Conservation (phyloP, 2,113 vertebrate species). For the Climacteris rufus region DNA sequence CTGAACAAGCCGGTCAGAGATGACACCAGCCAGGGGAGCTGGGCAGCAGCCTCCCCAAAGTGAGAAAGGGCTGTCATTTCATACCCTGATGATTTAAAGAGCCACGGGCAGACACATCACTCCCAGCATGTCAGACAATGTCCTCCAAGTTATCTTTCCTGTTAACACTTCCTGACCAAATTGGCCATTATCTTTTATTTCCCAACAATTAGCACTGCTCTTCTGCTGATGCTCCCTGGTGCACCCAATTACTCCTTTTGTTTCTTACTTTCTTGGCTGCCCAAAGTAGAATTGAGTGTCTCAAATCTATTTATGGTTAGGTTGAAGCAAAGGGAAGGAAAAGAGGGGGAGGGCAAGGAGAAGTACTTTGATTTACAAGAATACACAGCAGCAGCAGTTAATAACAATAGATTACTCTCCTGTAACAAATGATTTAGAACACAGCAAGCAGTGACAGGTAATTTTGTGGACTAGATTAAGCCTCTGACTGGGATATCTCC, state of each 20-base stretch:
- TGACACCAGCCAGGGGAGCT: neutral
- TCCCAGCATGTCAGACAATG: constrained; percentile 64
- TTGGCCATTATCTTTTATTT: constrained; percentile 63
- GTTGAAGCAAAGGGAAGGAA: neutral
- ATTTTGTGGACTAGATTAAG: neutral
- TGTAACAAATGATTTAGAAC: neutral
- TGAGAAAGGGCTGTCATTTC: constrained; percentile 62
- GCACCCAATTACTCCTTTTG: neutral
- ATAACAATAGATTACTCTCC: neutral
- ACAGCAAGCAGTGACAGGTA: neutral
- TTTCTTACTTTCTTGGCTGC: neutral
- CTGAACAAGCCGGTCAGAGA: neutral
- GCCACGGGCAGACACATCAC: constrained; percentile 52
- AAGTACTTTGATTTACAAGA: neutral
- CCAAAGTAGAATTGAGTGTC: neutral
- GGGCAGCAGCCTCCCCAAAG: constrained; percentile 31
- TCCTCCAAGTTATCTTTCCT: constrained; percentile 70
- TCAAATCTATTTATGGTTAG: neutral
- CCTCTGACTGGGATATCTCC: neutral
- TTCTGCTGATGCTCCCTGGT: neutral
- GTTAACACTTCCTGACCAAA: constrained; percentile 69
- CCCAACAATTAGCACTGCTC: constrained; percentile 37
- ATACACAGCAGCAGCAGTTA: neutral
- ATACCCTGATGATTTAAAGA: constrained; percentile 58
- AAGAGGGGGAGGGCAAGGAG: neutral